Conservation (phyloP, 2,797 vertebrate species). For the Tiaroga cobitis region DNA sequence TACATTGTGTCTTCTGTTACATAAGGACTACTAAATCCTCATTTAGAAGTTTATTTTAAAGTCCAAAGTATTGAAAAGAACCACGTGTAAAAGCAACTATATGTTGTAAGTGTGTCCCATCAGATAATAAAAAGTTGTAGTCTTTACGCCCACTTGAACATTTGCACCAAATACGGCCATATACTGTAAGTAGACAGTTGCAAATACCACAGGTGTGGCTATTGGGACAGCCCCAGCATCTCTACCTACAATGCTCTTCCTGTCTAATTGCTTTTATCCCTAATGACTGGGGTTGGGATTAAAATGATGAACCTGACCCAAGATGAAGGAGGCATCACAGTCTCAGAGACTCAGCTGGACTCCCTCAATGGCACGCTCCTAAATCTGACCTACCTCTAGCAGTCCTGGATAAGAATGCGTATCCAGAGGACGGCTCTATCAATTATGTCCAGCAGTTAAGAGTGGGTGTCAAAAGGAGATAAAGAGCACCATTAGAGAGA, state of each 20-base stretch:
- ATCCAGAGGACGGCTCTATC: slow-evolving; percentile 48
- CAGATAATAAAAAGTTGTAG: not conserved
- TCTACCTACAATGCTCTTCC: not conserved
- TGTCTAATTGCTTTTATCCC: slow-evolving; percentile 36
- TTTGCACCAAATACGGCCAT: not conserved
- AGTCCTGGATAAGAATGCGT: slow-evolving; percentile 28
- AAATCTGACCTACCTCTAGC: slow-evolving; percentile 42
- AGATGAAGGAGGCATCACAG: slow-evolving; percentile 26
- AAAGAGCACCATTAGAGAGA: slow-evolving; percentile 62
- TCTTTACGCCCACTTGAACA: no score
- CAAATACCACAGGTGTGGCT: no score
- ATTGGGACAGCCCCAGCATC: not conserved
- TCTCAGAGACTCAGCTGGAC: slow-evolving; percentile 14
- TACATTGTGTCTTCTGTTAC: not conserved
- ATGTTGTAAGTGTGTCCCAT: no score
- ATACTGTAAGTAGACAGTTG: no score
- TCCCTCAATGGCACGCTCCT: slow-evolving; percentile 20
- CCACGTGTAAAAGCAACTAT: not conserved
- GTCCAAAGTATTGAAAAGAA: not conserved
- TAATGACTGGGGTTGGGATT: slow-evolving; percentile 48
- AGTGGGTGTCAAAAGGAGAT: slow-evolving; percentile 60
- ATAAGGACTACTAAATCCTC: not conserved
- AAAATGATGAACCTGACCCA: slow-evolving; percentile 28
- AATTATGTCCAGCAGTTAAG: slow-evolving; percentile 60
- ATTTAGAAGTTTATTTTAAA: no score